Evolutionary conservation across 1,140 invertebrate species (phyloP).

Genomic region (Chrysoperla carnea): DNA sequence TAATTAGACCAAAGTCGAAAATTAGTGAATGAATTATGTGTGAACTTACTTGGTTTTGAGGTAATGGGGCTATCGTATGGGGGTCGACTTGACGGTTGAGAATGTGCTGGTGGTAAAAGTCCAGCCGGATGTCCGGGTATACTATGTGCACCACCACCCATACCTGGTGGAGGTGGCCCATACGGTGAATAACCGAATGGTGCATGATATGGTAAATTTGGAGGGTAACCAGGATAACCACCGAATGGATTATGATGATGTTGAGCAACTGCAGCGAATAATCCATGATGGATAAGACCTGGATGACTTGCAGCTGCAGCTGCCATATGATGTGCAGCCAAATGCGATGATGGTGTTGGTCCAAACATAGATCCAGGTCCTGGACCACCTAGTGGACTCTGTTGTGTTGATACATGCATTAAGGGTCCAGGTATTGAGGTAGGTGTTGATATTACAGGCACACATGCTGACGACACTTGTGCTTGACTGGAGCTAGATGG

Average conservation of each 20-base stretch:
- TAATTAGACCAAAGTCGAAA: neutral
- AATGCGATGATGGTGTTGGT: neutral
- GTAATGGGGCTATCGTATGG: neutral
- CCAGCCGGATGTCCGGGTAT: conserved; percentile 22
- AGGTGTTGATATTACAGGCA: conserved; percentile 31
- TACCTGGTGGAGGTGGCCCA: neutral
- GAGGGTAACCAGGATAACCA: neutral
- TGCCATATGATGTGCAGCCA: neutral
- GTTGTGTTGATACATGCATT: conserved; percentile 48
- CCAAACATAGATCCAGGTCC: neutral
- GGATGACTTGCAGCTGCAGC: neutral
- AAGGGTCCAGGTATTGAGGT: conserved; percentile 47
- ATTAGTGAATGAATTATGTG: neutral
- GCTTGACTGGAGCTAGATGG: too few species aligned
- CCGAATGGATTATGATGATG: neutral
- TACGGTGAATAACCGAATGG: conserved; percentile 15
- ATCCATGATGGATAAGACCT: neutral
- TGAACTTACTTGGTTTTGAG: neutral
- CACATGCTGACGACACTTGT: conserved; percentile 10
- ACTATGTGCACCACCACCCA: conserved; percentile 22
- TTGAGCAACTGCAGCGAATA: neutral
- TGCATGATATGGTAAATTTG: conserved; percentile 31
- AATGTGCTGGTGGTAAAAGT: conserved; percentile 17
- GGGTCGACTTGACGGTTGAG: conserved; percentile 19
- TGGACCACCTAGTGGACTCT: conserved; percentile 25